These are phyloP conservation scores for Galbula dea DNA, from an alignment of 2,113 vertebrate species.

Conservation along the genomic window DNA sequence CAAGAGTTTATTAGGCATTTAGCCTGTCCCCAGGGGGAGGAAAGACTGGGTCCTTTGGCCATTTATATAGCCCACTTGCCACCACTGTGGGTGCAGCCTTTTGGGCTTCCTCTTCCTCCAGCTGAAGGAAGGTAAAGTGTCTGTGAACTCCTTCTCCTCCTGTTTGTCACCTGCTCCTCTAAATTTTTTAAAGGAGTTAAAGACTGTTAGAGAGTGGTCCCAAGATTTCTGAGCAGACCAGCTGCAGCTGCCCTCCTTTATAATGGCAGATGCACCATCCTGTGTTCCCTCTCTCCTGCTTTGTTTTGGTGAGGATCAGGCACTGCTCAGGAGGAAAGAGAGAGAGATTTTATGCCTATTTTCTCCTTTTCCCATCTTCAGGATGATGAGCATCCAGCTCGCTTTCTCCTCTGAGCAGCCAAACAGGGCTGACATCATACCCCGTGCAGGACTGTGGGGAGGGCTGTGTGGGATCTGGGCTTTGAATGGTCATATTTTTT, in stretches of 20 bases:
- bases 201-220: too few relatives aligned
- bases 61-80: background rate
- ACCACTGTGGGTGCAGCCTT: background rate
- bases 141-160: background rate
- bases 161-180: background rate
- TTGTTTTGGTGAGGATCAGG: background rate
- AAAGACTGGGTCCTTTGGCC: background rate
- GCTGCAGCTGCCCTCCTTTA: background rate
- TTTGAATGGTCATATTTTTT: background rate
- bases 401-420: background rate
- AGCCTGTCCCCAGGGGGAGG: rapidly evolving
- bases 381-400: background rate
- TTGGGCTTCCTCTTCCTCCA: background rate
- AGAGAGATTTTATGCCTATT: background rate
- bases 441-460: background rate
- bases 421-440: background rate
- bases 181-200: background rate
- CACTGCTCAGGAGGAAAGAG: background rate
- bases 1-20: background rate
- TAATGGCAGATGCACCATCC: background rate
- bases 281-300: background rate
- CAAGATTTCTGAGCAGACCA: background rate
- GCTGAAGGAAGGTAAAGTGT: background rate
- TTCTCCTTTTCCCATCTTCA: background rate
- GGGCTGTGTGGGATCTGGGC: background rate